Base-by-base conservation (phyloP, 2,797 vertebrate species). In the Anniella stebbinsi region DNA sequence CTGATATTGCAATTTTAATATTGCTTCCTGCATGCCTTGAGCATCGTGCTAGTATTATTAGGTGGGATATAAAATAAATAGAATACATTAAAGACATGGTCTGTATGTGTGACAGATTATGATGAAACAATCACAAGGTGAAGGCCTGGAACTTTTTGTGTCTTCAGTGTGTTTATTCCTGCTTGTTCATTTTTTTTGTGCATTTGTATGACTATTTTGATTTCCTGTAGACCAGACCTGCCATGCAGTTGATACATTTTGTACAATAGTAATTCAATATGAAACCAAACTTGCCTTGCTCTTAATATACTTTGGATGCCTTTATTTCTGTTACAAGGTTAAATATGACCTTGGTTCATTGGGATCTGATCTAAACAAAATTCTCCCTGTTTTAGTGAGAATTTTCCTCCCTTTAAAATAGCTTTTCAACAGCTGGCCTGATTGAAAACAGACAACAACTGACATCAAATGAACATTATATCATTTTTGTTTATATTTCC, bases 401-500 rank as follows among this genome's bases (percentile, higher is more conserved):
- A 2, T 17, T 60, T 51, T 48, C n/a, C 70, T 51, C 33, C 48
- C 6, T 75, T 48, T 70, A 57, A 89, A 88, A 88, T 93, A 89
- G 77, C 73, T 93, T 93, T 96, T 93, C 77, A 92, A 87, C 0
- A 80, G 89, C 78, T 93, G 88, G 63, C 30, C 78, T 95, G 95
- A 94, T 93, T 96, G 92, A 86, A 95, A 95, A 94, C 88, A 95
- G 94, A 93, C 88, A 94, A 94, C 95, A 96, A 89, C 91, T 91
- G 90, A 92, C 93, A 95, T 2, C 9, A 90, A 95, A 90, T 90
- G 86, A 94, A 91, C 94, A 94, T 96, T 95, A 96, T 96, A 85
- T 96, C 92, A 95, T 96, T 93, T 94, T 92, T 96, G 91, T 94
- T 96, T 96, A 91, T 93, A 95, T 93, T 97, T 97, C 90, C 90